phyloP scores from a whole-genome alignment of 35 echinoderm and acorn worm genomes.

The Nesometra sesokonis region DNA sequence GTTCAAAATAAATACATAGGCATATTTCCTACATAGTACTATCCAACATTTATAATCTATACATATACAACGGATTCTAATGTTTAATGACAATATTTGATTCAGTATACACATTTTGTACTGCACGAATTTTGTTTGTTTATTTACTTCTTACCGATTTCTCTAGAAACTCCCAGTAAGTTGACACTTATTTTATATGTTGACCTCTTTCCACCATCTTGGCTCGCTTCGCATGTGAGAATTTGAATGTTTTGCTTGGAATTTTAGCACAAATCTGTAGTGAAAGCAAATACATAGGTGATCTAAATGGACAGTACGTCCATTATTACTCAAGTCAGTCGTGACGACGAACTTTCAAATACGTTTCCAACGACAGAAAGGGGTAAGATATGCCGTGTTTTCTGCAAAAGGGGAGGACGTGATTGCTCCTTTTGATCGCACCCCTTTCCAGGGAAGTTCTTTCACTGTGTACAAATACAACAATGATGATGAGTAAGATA shows the following conservation, averaged over 20 bases:
- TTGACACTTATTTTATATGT: constrained; percentile 1
- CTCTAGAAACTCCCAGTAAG: neutral
- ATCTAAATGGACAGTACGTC: constrained; percentile 99
- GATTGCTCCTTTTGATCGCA: neutral
- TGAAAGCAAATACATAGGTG: neutral
- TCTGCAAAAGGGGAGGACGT: neutral
- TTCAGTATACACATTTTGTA: neutral
- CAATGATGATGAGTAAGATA: no score
- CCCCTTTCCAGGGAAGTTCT: neutral
- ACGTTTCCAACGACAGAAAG: constrained; percentile 90
- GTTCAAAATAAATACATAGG: neutral
- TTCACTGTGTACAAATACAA: neutral
- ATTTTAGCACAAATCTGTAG: neutral
- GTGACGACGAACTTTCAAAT: constrained; percentile 99
- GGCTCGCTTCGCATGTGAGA: neutral
- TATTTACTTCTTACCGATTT: neutral
- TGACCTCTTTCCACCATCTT: neutral
- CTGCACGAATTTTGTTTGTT: neutral
- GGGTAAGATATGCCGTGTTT: constrained; percentile 42
- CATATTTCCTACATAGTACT: neutral
- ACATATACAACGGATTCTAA: neutral
- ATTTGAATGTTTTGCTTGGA: neutral
- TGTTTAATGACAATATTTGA: neutral
- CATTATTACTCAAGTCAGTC: constrained; percentile 99
- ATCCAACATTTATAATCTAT: neutral